phyloP scores from a whole-genome alignment of 1,140 invertebrate genomes.

The Telenomus remus region DNA sequence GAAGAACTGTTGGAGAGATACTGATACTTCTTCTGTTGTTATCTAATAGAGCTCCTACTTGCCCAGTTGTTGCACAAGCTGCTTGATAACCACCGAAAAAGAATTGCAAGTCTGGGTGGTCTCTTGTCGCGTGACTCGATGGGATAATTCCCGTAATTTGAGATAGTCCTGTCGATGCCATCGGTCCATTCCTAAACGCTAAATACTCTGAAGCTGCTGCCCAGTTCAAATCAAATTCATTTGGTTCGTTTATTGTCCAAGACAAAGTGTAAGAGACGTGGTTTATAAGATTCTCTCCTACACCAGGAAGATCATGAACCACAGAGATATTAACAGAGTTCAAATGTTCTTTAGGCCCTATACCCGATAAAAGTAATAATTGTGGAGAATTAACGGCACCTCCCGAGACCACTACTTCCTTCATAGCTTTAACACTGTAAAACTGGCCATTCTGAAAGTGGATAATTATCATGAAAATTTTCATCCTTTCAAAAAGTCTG shows the following conservation, averaged over 20 bases:
- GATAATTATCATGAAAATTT: no score
- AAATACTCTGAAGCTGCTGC: constrained; percentile 79
- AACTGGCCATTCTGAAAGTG: constrained; percentile 53
- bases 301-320: constrained; percentile 82
- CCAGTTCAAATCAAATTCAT: constrained; percentile 79
- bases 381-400: constrained; percentile 81
- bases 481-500: no score
- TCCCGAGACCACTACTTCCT: constrained; percentile 76
- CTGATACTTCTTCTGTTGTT: constrained; percentile 77
- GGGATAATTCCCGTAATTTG: constrained; percentile 80
- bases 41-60: constrained; percentile 74
- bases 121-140: constrained; percentile 76
- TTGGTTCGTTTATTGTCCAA: constrained; percentile 75
- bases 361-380: constrained; percentile 81
- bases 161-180: constrained; percentile 79
- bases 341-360: constrained; percentile 81
- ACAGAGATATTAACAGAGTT: constrained; percentile 69
- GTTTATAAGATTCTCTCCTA: constrained; percentile 85
- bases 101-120: constrained; percentile 80
- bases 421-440: constrained; percentile 48
- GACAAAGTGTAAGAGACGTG: constrained; percentile 79
- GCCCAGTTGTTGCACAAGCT: constrained; percentile 77
- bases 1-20: constrained; percentile 73
- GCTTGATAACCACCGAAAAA: constrained; percentile 83
- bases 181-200: constrained; percentile 77